Conservation (phyloP, 1,140 invertebrate species). For the Capitella teleta region DNA sequence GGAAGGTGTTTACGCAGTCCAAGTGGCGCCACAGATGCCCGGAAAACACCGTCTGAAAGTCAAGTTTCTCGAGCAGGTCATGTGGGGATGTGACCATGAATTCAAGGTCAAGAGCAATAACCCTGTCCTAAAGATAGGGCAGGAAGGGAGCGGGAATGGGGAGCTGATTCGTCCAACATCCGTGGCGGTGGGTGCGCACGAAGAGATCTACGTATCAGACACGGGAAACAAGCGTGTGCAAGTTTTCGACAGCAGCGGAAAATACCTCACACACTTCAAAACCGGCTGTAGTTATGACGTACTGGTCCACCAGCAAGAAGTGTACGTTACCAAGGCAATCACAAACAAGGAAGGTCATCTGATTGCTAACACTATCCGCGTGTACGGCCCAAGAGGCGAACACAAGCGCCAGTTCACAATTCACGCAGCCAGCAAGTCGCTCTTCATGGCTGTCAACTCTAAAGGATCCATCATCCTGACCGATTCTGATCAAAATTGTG, state of each 20-base stretch:
- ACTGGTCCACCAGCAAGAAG: not conserved
- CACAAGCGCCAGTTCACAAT: slow-evolving; percentile 2
- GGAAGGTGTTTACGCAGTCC: no score
- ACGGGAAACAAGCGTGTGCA: slow-evolving; percentile 3
- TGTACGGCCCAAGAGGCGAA: not conserved
- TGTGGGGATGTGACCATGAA: not conserved
- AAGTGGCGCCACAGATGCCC: no score
- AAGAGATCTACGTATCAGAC: slow-evolving; percentile 1
- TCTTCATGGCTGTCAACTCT: not conserved
- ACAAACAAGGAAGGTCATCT: not conserved
- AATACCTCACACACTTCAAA: slow-evolving; percentile 3
- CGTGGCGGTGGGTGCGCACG: not conserved
- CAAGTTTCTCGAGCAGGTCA: not conserved
- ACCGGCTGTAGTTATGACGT: not conserved
- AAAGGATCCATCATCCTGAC: not conserved
- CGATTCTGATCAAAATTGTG: not conserved
- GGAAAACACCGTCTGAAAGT: no score
- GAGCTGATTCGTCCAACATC: not conserved
- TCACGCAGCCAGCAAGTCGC: not conserved
- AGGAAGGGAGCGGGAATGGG: not conserved
- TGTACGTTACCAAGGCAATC: not conserved
- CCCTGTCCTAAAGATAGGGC: not conserved
- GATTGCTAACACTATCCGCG: slow-evolving; percentile 2
- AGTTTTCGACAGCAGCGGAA: not conserved
- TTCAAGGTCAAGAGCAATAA: slow-evolving; percentile 6